Evolutionary conservation across 2,797 vertebrate genomes (phyloP).

Genomic region (Typhlichthys eigenmanni): DNA sequence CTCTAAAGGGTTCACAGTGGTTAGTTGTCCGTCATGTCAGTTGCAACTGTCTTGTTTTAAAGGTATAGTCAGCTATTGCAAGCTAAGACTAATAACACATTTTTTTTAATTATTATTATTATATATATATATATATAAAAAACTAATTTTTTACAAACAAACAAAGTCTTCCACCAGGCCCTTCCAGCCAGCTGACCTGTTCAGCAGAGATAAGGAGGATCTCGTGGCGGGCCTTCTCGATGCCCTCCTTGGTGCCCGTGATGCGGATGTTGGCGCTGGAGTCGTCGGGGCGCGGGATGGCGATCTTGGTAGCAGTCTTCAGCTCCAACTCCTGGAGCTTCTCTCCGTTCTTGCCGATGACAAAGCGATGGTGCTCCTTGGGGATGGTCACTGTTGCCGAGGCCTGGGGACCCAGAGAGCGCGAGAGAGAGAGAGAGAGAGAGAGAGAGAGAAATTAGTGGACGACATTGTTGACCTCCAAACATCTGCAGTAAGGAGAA

Average conservation of each 20-base stretch:
- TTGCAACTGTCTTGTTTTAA: too few relatives aligned
- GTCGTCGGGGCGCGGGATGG: slow-evolving; percentile 79
- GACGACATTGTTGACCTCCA: too few relatives aligned
- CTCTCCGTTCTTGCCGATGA: slow-evolving; percentile 81
- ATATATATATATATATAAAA: too few relatives aligned
- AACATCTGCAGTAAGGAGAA: too few relatives aligned
- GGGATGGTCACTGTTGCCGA: slow-evolving; percentile 80
- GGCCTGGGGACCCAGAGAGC: slow-evolving; percentile 52
- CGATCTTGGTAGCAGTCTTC: slow-evolving; percentile 81
- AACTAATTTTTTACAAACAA: too few relatives aligned
- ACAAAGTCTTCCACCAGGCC: too few relatives aligned
- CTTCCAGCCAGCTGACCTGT: slow-evolving; percentile 62
- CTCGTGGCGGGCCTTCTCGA: slow-evolving; percentile 81
- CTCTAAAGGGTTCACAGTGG: too few relatives aligned
- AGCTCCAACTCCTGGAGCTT: slow-evolving; percentile 83
- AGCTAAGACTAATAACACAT: too few relatives aligned
- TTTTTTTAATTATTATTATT: too few relatives aligned
- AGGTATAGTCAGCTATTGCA: too few relatives aligned
- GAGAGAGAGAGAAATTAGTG: neutral
- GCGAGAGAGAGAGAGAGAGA: neutral
- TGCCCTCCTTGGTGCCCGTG: slow-evolving; percentile 81
- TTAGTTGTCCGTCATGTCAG: too few relatives aligned
- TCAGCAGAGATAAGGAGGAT: slow-evolving; percentile 82
- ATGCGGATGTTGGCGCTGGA: slow-evolving; percentile 78
- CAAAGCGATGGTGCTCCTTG: slow-evolving; percentile 82